Conservation (phyloP, 2,888 invertebrate genomes). For the Sepiola atlantica region DNA sequence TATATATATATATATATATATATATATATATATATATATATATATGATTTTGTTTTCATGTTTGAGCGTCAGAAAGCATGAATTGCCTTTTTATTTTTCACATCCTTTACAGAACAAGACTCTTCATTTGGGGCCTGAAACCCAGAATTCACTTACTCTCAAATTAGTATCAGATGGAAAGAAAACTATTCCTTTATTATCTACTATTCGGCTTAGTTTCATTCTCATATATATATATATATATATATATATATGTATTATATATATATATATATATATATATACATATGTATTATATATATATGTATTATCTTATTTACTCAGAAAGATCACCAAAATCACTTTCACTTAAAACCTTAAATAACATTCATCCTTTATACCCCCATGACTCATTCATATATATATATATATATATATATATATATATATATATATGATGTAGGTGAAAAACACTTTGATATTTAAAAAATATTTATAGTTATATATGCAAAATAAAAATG, state of each 20-base stretch:
- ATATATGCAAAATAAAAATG: too few relatives aligned
- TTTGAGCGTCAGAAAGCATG: constrained; percentile 2
- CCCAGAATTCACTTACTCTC: not conserved
- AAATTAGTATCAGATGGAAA: constrained; percentile 14
- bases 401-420: too few relatives aligned
- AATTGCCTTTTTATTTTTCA: not conserved
- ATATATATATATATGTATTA: rapidly evolving
- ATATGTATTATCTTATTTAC: too few relatives aligned
- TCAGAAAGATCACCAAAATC: not conserved
- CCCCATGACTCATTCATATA: not conserved
- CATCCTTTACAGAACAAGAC: constrained; percentile 32
- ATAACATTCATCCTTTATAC: not conserved
- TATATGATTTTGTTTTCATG: not conserved
- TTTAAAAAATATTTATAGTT: too few relatives aligned
- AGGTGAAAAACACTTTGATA: too few relatives aligned
- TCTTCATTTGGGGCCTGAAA: not conserved
- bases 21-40: too few relatives aligned
- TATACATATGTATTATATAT: too few relatives aligned
- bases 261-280: too few relatives aligned
- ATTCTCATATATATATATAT: not conserved
- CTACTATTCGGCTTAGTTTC: not conserved
- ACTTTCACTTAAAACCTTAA: not conserved
- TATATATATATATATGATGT: too few relatives aligned
- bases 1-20: too few relatives aligned
- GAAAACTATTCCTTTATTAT: not conserved